Conservation (phyloP, 2,888 invertebrate genomes). For the Melangyna quadrimaculata region DNA sequence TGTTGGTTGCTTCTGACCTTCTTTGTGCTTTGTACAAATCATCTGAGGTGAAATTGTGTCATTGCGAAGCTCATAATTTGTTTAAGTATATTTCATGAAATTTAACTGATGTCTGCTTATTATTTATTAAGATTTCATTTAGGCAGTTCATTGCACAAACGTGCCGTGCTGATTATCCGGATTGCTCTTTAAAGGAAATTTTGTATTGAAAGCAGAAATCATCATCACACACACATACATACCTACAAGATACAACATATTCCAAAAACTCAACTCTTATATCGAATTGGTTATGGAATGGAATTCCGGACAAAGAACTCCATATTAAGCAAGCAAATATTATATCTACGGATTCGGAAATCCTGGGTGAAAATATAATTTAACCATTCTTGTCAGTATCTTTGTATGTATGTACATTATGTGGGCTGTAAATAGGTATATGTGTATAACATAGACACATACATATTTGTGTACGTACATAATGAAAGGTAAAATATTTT, state of each 20-base stretch:
- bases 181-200: not conserved
- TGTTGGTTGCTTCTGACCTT: too few species aligned
- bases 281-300: not conserved
- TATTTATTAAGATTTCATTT: not conserved
- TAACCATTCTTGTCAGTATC: constrained; percentile 28
- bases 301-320: constrained; percentile 27
- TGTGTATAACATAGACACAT: too few species aligned
- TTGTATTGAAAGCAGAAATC: not conserved
- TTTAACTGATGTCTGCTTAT: not conserved
- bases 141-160: constrained; percentile 3
- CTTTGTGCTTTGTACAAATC: too few species aligned
- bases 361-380: constrained; percentile 45
- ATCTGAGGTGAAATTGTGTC: too few species aligned
- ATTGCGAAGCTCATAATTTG: too few species aligned
- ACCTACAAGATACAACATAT: not conserved
- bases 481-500: constrained; percentile 17
- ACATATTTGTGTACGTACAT: too few species aligned
- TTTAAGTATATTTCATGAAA: not conserved
- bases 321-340: constrained; percentile 27
- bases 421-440: too few species aligned
- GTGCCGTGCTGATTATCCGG: not conserved
- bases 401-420: not conserved
- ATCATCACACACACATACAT: not conserved
- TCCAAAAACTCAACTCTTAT: not conserved
- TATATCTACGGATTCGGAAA: constrained; percentile 12